Base-by-base conservation (phyloP, 1,140 invertebrate genomes). In the Steinernema khuongi region DNA sequence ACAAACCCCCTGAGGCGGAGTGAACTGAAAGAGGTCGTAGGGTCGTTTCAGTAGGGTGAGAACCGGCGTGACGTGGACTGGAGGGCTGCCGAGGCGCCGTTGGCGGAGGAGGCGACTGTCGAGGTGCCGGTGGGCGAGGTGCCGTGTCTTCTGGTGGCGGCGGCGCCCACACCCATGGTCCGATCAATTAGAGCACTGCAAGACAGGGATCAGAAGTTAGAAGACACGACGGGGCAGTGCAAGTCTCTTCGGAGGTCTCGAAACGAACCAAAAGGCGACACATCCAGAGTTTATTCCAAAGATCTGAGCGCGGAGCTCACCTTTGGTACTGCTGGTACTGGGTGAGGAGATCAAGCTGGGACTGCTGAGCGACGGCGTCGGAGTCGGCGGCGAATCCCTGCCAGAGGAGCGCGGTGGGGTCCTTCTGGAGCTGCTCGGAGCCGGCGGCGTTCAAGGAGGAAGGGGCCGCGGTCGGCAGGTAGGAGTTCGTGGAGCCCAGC, bases 1-100 rank as follows among this genome's bases (percentile, higher is more conserved):
- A 60, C 50, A n/a, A 4, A n/a, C 11, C 50, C 50, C 50, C 50
- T 60, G 50, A 60, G 50, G 36, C 50, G 11, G 50, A 60, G 50
- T 60, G 50, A 4, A 60, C 22, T 60, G 50, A 60, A 60, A 60
- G 50, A 60, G 50, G 50, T 60, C 26, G 50, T 41, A 60, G 50
- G 4, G 50, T 60, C 4, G 50, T 60, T 60, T 60, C 50, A 60
- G 50, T 60, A 60, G 4, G 50, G 50, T 4, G 50, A 60, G 50
- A 60, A 60, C 26, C 50, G 14, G 50, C 50, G 50, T 4, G 50
- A 60, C 7, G 50, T n/a, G 2, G 50, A 26, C 50, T 60, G 50
- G 2, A 60, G 50, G 26, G 50, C 50, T 26, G 50, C 22, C 7
- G 50, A 14, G 14, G 50, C 19, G 7, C 50, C 50, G 50, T 60